phyloP scores from a whole-genome alignment of 1,140 invertebrate species.

The Drosophila dunni region DNA sequence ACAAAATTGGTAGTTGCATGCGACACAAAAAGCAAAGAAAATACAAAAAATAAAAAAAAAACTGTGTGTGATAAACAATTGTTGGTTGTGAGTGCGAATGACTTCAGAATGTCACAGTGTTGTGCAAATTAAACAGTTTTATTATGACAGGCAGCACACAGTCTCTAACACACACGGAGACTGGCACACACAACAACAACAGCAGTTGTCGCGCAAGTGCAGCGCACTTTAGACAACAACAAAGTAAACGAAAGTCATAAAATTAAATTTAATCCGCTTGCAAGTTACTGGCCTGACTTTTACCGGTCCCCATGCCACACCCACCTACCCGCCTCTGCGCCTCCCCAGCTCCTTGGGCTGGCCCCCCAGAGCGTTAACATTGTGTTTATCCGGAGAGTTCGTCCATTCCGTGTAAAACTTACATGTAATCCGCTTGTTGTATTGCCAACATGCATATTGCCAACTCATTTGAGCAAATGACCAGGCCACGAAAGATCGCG shows the following conservation, averaged over 20 bases:
- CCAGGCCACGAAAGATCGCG: conserved; percentile 71
- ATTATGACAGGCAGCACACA: conserved; percentile 61
- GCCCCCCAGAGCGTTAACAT: conserved; percentile 18
- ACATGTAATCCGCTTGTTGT: conserved; percentile 58
- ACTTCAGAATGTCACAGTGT: conserved; percentile 53
- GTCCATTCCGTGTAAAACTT: conserved; percentile 30
- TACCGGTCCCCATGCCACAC: conserved; percentile 53
- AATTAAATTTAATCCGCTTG: conserved; percentile 76
- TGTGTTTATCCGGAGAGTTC: neutral
- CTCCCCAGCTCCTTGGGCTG: neutral
- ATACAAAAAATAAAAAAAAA: no score
- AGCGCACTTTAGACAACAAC: conserved; percentile 49
- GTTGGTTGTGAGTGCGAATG: conserved; percentile 20
- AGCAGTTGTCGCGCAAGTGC: conserved; percentile 58
- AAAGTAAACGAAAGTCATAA: conserved; percentile 62
- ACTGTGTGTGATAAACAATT: conserved; percentile 11
- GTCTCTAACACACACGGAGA: conserved; percentile 5
- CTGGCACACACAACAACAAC: conserved; percentile 10
- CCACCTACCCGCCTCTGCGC: conserved; percentile 36
- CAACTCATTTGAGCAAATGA: conserved; percentile 80
- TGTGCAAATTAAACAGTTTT: conserved; percentile 67
- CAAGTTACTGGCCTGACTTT: conserved; percentile 48
- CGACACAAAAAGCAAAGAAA: conserved; percentile 46
- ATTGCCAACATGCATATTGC: conserved; percentile 57
- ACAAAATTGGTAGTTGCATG: conserved; percentile 71